These are phyloP conservation scores for Epinephelus coioides DNA, from an alignment of 2,797 vertebrate species.

Conservation along the genomic window DNA sequence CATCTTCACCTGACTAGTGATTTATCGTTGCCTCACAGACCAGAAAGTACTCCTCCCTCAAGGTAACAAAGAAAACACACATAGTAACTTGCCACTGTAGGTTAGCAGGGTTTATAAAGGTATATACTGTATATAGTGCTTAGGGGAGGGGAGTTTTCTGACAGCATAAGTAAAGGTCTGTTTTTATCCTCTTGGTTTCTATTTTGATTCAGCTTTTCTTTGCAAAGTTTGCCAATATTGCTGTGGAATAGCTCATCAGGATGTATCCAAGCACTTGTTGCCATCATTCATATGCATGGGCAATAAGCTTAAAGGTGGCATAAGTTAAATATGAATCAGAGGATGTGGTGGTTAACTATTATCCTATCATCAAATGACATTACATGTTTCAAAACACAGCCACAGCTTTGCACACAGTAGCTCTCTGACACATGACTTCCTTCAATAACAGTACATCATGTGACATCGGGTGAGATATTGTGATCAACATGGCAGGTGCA, in stretches of 20 bases:
- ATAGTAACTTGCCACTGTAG: constrained; percentile 47
- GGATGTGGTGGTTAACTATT: not conserved
- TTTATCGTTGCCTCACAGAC: constrained; percentile 78
- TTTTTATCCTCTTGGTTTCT: not conserved
- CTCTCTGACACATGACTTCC: not conserved
- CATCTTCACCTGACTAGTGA: constrained; percentile 79
- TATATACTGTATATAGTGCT: constrained; percentile 1
- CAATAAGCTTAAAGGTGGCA: not conserved
- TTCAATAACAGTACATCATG: not conserved
- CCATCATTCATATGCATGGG: not conserved
- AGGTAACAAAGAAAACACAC: constrained; percentile 67
- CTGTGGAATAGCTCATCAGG: not conserved
- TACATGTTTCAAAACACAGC: constrained; percentile 3
- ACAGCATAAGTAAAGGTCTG: not conserved
- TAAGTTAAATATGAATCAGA: constrained; percentile 7
- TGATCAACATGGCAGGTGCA: constrained; percentile 16
- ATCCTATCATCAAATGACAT: not conserved
- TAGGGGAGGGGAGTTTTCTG: constrained; percentile 10
- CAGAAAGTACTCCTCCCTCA: constrained; percentile 70
- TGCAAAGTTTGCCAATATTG: not conserved
- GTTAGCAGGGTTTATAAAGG: constrained; percentile 40
- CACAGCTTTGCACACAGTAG: constrained; percentile 2
- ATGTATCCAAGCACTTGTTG: not conserved
- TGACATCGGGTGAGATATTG: constrained; percentile 16
- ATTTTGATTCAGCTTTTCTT: constrained; percentile 18